Base-by-base conservation (phyloP, 2,888 invertebrate genomes). In the Lasiommata megera region DNA sequence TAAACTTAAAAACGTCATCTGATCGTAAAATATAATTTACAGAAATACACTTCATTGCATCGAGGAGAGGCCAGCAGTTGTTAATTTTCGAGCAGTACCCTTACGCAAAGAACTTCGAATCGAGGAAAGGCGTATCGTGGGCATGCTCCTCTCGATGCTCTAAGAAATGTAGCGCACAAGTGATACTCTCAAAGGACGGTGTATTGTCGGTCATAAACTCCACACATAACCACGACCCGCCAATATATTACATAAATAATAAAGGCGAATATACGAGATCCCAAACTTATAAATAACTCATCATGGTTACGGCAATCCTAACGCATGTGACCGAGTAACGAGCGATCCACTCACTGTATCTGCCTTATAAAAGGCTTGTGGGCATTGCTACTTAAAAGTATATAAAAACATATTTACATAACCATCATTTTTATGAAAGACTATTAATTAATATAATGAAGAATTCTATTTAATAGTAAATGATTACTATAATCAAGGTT, bases 1-100 rank as follows among this genome's bases (percentile, higher is more conserved):
- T 3, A 23, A 23, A 23, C 23, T n/a, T n/a, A n/a, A 5, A 23
- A 23, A 23, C 23, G 2, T 23, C 2, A 23, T 23, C 23, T 23
- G 23, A 23, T 3, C 23, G 2, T 5, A 3, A 23, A 12, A 31
- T 46, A 53, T 55, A 11, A 58, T 70, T 73, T 83, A 12, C 82
- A 84, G 88, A 82, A 71, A 83, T 88, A 58, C 78, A 83, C 64
- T 88, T 77, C 67, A 87, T 87, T 63, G 74, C 75, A 11, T 88
- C 87, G 28, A 82, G 84, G 66, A 84, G 77, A 55, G 87, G 88
- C 2, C 67, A 76, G 51, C 66, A 79, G 28, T 67, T 88, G 44
- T 70, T 88, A 1, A 82, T 88, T 0, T 84, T 74, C 56, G 70
- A 84, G 64, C 74, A 82, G 53, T 86, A 81, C 58, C 83, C 85